phyloP scores from a whole-genome alignment of 2,888 invertebrate genomes.

The Eretmocerus hayati region DNA sequence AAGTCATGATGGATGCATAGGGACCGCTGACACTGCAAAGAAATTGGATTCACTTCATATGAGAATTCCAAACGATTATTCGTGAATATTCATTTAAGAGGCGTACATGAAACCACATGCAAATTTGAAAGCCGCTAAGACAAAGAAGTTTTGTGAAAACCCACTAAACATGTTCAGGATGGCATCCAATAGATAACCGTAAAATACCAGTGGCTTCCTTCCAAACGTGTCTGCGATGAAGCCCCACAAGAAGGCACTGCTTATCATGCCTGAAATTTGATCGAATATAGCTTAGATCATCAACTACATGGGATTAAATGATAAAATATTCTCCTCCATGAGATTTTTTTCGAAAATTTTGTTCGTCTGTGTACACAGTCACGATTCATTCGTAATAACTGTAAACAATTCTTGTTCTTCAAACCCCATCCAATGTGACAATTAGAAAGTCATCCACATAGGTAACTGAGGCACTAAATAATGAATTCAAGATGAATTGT shows the following conservation, averaged over 20 bases:
- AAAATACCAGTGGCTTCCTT: slow-evolving; percentile 58
- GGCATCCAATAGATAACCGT: slow-evolving; percentile 59
- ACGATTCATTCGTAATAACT: too few relatives aligned
- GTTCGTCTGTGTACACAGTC: too few relatives aligned
- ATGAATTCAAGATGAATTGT: too few relatives aligned
- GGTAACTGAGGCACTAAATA: too few relatives aligned
- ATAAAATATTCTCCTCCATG: too few relatives aligned
- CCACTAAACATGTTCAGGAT: slow-evolving; percentile 58
- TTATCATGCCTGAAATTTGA: slow-evolving; percentile 66
- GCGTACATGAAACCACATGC: slow-evolving; percentile 68
- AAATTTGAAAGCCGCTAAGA: slow-evolving; percentile 63
- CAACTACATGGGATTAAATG: too few relatives aligned
- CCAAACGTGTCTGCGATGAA: slow-evolving; percentile 70
- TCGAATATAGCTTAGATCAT: too few relatives aligned
- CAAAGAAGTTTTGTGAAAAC: slow-evolving; percentile 59
- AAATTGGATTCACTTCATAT: too few relatives aligned
- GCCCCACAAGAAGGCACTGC: slow-evolving; percentile 71
- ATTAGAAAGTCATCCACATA: too few relatives aligned
- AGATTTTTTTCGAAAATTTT: too few relatives aligned
- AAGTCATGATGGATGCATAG: slow-evolving; percentile 64
- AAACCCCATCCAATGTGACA: too few relatives aligned
- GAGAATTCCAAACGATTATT: background rate
- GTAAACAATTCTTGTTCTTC: too few relatives aligned
- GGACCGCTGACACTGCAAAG: slow-evolving; percentile 65
- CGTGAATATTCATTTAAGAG: background rate